Conservation (phyloP, 1,140 invertebrate species). For the Camponotus pennsylvanicus region DNA sequence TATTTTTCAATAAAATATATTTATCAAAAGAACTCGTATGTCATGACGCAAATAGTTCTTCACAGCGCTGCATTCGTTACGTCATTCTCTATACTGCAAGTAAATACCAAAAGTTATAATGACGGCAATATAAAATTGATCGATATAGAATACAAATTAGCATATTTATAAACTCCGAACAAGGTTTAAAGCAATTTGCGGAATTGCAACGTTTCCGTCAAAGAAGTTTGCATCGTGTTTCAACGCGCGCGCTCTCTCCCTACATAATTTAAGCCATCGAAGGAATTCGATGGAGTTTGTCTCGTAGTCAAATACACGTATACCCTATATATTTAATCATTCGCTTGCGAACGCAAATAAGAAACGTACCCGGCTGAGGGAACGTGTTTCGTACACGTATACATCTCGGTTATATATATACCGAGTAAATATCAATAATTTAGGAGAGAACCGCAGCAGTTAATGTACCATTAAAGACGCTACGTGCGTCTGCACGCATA, state of each 20-base stretch:
- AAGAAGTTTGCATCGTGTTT: not conserved
- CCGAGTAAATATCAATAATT: conserved; percentile 64
- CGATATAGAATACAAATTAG: too few relatives aligned
- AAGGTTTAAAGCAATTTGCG: not conserved
- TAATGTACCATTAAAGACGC: conserved; percentile 46
- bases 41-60: not conserved
- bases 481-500: not conserved
- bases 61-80: too few relatives aligned
- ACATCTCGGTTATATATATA: conserved; percentile 22
- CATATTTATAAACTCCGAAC: not conserved
- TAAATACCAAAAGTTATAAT: too few relatives aligned
- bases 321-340: conserved; percentile 25
- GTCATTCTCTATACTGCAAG: too few relatives aligned
- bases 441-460: conserved; percentile 36
- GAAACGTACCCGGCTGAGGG: not conserved
- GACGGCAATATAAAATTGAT: too few relatives aligned
- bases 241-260: not conserved
- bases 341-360: not conserved
- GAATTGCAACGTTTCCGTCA: not conserved
- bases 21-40: not conserved
- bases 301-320: not conserved
- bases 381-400: conserved; percentile 27
- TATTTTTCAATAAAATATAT: not conserved
- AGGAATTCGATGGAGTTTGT: conserved; percentile 16
- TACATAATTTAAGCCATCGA: conserved; percentile 13